Evolutionary conservation across 2,113 vertebrate species (phyloP), one percentile per base, ranked within the genome.

Genomic region (Planiliza haematocheilus): DNA sequence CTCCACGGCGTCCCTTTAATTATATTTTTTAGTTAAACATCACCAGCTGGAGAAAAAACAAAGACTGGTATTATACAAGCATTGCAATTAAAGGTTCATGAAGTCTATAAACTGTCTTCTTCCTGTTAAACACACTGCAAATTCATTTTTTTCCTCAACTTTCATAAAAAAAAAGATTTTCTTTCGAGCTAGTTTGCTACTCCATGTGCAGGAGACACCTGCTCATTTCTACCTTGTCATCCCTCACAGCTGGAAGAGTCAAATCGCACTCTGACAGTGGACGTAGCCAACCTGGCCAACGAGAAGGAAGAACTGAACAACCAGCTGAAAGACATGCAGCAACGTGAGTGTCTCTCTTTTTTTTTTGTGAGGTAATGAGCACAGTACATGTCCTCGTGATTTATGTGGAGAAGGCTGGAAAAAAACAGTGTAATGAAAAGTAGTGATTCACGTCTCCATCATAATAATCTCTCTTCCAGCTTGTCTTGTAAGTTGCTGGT

Each of bases 301-400:
- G 97, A 99, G 91, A 99, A 98, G 66, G 97, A 98, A 87, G 97
- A 99, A 39, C 90, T 99, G 64, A 99, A 99, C 90, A 97, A 99
- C 88, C 96, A 97, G 83, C 79, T 97, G 58, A 98, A 97, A 84
- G 95, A 96, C 45, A 61, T 91, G 45, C 95, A 96, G 83, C 97
- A 99, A 52, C 93, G 98, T 99, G 92, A 86, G 98, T 94, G 84
- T 68, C 56, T n/a, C 5, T 30, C 5, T 30, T 30, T 30, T 30
- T 30, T 30, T 30, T 20, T 39, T 24, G 9, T 46, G 13, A 41
- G 3, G 55, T 74, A 74, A 87, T 20, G 46, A 85, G 58, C 39
- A 24, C 16, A 55, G 42, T 34, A 8, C 30, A 18, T 4, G 34
- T 61, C 34, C 8, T 10, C 5, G 24, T 48, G 53, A 70, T 75